Percentiles rank a stretch among this genome's conserved stretches.
Conservation (phyloP, 2,888 invertebrate genomes). For the Hoplodrina blanda region DNA sequence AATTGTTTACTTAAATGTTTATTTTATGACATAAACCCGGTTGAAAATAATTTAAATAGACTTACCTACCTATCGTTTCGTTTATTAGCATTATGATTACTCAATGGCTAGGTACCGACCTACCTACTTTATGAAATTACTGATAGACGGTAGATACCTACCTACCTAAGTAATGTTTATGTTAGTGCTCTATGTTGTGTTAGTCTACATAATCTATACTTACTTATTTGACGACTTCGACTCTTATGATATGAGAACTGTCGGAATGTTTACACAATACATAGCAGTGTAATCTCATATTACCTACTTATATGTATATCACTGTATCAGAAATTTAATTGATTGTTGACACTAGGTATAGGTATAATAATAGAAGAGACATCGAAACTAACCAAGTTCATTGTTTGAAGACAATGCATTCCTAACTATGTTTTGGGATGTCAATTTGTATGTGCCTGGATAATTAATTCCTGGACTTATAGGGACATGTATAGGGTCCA, state of each 20-base stretch:
- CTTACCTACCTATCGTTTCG: conserved; percentile 19
- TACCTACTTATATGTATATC: conserved; percentile 11
- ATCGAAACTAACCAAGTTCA: conserved; percentile 67
- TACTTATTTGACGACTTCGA: neutral
- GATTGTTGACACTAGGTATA: conserved; percentile 24
- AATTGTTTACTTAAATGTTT: conserved; percentile 44
- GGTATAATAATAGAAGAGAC: conserved; percentile 30
- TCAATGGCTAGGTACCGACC: neutral
- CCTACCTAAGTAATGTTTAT: neutral
- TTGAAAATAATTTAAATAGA: conserved; percentile 22
- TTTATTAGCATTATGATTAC: conserved; percentile 10
- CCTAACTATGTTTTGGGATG: conserved; percentile 77
- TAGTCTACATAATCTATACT: too few relatives aligned
- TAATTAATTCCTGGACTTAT: conserved; percentile 78
- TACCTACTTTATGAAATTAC: too few relatives aligned
- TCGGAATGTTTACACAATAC: conserved; percentile 10
- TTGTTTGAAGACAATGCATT: conserved; percentile 80
- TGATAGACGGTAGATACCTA: too few relatives aligned
- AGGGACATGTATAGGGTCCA: conserved; percentile 54
- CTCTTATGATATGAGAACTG: conserved; percentile 14
- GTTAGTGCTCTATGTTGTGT: neutral
- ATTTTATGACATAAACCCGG: conserved; percentile 26
- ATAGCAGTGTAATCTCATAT: conserved; percentile 12
- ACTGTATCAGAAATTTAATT: conserved; percentile 22
- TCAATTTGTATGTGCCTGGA: conserved; percentile 70